Percentiles rank a stretch among this genome's conserved stretches.
Conservation (phyloP, 2,797 vertebrate genomes). For the Neostethus bicornis region DNA sequence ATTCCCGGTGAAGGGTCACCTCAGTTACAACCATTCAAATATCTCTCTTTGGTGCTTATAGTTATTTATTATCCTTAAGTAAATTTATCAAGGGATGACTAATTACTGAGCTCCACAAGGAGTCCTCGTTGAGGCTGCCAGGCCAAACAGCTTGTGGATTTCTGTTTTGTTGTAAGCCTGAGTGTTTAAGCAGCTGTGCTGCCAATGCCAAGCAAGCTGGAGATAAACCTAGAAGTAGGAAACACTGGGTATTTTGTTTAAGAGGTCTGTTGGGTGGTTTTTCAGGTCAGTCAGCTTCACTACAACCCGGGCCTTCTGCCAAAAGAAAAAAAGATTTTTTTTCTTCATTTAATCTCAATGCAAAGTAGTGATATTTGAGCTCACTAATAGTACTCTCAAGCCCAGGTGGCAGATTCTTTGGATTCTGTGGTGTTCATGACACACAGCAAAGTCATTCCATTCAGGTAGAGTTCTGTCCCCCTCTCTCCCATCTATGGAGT, state of each 20-base stretch:
- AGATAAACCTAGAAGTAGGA: slow-evolving; percentile 42
- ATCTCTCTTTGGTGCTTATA: slow-evolving; percentile 12
- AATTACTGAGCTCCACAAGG: slow-evolving; percentile 31
- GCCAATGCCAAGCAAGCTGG: slow-evolving; percentile 35
- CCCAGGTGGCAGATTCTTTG: slow-evolving; percentile 61
- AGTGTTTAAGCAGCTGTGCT: slow-evolving; percentile 48
- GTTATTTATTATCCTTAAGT: slow-evolving; percentile 36
- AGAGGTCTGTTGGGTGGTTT: slow-evolving; percentile 40
- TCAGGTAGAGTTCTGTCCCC: neutral
- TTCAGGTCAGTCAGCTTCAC: slow-evolving; percentile 45
- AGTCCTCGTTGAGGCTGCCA: slow-evolving; percentile 38
- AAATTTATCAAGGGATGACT: slow-evolving; percentile 43
- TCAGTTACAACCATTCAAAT: slow-evolving; percentile 19
- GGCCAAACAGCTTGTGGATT: slow-evolving; percentile 53
- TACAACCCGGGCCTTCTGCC: slow-evolving; percentile 49
- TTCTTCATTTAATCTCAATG: slow-evolving; percentile 33
- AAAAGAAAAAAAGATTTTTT: slow-evolving; percentile 34
- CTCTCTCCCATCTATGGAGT: neutral
- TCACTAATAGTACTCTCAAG: slow-evolving; percentile 41
- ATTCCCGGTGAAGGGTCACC: slow-evolving; percentile 13
- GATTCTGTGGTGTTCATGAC: slow-evolving; percentile 39
- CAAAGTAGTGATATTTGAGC: slow-evolving; percentile 60
- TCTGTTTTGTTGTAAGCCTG: slow-evolving; percentile 36
- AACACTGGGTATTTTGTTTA: slow-evolving; percentile 73
- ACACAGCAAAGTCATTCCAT: slow-evolving; percentile 13